Base-by-base conservation (phyloP, 2,888 invertebrate genomes). In the Euproctis similis region DNA sequence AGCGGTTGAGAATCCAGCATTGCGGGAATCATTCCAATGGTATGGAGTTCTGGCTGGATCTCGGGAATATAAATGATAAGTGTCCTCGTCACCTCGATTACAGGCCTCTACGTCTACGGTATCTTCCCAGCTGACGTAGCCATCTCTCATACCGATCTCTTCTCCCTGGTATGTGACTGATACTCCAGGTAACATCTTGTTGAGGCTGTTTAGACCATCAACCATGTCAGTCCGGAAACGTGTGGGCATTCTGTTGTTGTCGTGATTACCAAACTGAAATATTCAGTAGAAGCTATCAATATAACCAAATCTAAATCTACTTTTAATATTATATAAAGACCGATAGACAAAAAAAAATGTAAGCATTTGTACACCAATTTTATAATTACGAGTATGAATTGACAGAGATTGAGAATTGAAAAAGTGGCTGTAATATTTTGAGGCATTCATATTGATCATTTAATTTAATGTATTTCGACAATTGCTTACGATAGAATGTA, bases 121-220 rank as follows among this genome's bases (percentile, higher is more conserved):
- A 30, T 89, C 85, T 4, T 85, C 72, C 71, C 82, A 88, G 38
- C 86, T 78, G 29, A 89, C 81, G 34, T 62, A 66, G 1, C 86
- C 87, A 42, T 92, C 88, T 18, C 73, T 67, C 90, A 92, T 90
- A 1, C 90, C 92, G 12, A 93, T 88, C 62, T 93, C 93, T 52
- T 93, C 92, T 0, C 93, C 94, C 52, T 95, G 93, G 69, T 95
- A 95, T 1, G 91, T 90, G n/a, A 93, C 87, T 0, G 91, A 87
- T 0, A 91, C 89, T 17, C 95, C 95, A 0, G 93, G 93, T 12
- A 96, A 71, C 8, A 92, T 63, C 56, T 92, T 81, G 34, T 88
- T 86, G 29, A 95, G 68, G 50, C 91, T 87, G 59, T 91, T 92
- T 2, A 92, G 60, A 0, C 89, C 89, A 36, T 92, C 91, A 0